Percentiles rank a stretch among this genome's conserved stretches.
These are phyloP conservation scores for Merodon equestris DNA, from an alignment of 2,888 invertebrate species.

Conservation along the genomic window DNA sequence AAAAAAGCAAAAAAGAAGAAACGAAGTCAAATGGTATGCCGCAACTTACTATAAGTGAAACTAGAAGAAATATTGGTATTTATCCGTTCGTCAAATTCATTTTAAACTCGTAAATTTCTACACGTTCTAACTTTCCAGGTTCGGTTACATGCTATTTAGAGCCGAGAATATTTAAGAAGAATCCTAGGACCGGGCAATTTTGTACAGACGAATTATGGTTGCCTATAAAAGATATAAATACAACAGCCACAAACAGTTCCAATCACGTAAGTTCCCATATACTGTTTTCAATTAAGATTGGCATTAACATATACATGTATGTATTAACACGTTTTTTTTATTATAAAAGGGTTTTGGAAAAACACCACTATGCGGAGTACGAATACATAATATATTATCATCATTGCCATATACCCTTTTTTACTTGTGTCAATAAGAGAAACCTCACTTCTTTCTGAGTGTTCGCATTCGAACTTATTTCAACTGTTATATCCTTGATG, in stretches of 20 bases:
- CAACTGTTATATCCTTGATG: no score
- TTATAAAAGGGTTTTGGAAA: no score
- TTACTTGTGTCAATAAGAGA: no score
- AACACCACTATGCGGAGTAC: no score
- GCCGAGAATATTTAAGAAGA: conserved; percentile 77
- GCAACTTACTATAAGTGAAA: conserved; percentile 76
- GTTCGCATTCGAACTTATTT: no score
- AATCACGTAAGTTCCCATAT: conserved; percentile 68
- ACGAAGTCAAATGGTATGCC: conserved; percentile 71
- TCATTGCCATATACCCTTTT: no score
- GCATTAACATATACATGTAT: no score
- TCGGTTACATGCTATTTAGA: conserved; percentile 79
- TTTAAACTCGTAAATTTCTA: neutral
- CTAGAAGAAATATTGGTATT: conserved; percentile 77
- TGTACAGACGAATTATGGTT: conserved; percentile 77
- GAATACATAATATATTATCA: no score
- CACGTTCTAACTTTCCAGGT: conserved; percentile 70
- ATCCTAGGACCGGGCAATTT: conserved; percentile 73
- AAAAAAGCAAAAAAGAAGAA: conserved; percentile 9
- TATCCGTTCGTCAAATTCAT: neutral
- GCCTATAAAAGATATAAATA: conserved; percentile 78
- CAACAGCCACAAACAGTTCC: conserved; percentile 73
- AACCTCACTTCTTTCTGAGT: no score
- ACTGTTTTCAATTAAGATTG: no score
- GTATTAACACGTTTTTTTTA: no score